Conservation (phyloP, 2,113 vertebrate species). For the Pluvialis apricaria region DNA sequence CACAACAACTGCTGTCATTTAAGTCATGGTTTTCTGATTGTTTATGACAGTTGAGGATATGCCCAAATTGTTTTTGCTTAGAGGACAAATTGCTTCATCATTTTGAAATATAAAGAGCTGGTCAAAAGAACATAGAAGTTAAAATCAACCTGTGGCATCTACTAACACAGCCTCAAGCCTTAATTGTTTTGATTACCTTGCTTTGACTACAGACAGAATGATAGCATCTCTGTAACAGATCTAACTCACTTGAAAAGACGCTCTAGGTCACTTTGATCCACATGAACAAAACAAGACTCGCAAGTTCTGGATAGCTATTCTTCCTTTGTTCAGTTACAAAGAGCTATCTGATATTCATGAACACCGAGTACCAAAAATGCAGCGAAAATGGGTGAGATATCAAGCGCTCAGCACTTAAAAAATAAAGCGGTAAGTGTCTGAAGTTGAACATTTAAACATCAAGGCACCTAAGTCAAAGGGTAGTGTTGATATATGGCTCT, state of each 20-base stretch:
- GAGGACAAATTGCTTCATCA: neutral
- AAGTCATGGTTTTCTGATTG: neutral
- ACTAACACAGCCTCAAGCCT: neutral
- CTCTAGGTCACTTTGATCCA: neutral
- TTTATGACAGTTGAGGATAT: neutral
- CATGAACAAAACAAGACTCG: neutral
- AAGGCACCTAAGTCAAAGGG: neutral
- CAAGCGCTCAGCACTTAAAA: neutral
- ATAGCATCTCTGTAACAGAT: neutral
- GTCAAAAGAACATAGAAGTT: neutral
- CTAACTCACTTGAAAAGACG: constrained; percentile 14
- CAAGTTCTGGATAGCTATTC: neutral
- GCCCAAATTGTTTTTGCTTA: neutral
- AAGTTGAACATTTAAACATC: neutral
- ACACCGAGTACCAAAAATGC: neutral
- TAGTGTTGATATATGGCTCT: neutral
- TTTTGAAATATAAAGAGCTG: neutral
- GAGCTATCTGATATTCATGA: neutral
- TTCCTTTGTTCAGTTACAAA: neutral
- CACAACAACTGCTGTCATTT: neutral
- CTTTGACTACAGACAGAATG: neutral
- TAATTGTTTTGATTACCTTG: neutral
- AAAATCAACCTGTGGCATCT: neutral
- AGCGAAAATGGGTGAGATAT: neutral
- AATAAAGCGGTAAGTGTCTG: neutral